A percentile compares a stretch with the other conserved stretches of the same genome.
These are phyloP conservation scores for Parthenolecanium corni DNA, from an alignment of 2,888 invertebrate genomes.

Conservation along the genomic window DNA sequence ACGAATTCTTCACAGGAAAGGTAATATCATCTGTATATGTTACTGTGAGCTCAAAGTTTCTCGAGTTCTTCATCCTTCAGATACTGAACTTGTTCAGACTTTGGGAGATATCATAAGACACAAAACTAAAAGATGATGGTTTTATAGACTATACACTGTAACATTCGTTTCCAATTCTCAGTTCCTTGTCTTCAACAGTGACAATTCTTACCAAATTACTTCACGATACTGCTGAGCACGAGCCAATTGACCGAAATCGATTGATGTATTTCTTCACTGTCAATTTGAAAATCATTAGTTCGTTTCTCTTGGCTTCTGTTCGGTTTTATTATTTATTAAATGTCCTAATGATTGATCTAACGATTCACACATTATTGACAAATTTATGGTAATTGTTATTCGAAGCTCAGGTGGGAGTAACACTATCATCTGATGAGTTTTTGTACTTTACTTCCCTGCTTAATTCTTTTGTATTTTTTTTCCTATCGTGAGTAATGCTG, in stretches of 20 bases:
- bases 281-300: background rate
- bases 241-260: constrained; percentile 14
- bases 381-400: background rate
- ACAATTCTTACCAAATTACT: too few species aligned
- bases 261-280: constrained; percentile 1
- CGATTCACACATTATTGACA: background rate
- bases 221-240: background rate
- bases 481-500: background rate
- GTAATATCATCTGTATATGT: too few species aligned
- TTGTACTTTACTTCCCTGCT: too few species aligned
- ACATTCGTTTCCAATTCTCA: too few species aligned
- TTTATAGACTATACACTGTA: too few species aligned
- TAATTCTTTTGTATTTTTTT: background rate
- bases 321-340: constrained; percentile 6
- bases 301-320: background rate
- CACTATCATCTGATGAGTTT: background rate
- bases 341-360: background rate
- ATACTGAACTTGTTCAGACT: too few species aligned
- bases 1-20: too few species aligned
- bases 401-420: constrained; percentile 17
- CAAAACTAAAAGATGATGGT: too few species aligned
- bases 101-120: too few species aligned
- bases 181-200: too few species aligned
- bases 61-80: too few species aligned
- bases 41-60: too few species aligned